Conservation (phyloP, 2,888 invertebrate species). For the Coecobrya sp. region DNA sequence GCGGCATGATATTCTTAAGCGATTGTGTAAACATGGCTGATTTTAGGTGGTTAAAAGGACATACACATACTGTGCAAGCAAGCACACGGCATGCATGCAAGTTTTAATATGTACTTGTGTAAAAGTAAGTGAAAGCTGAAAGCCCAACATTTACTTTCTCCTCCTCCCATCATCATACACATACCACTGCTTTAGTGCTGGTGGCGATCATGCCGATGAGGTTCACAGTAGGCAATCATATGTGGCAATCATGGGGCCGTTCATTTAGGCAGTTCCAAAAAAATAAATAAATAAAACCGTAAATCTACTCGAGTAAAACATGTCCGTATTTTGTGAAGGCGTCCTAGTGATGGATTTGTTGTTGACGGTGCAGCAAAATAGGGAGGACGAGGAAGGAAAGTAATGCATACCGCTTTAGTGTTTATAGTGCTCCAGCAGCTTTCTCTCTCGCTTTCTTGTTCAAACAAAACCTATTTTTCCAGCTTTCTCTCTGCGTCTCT, state of each 20-base stretch:
- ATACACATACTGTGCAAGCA: no score
- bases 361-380: no score
- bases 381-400: no score
- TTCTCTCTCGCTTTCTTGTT: constrained; percentile 23
- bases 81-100: no score
- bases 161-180: neutral
- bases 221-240: constrained; percentile 56
- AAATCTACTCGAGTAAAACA: no score
- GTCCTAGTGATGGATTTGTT: no score
- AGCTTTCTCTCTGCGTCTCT: neutral
- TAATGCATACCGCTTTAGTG: no score
- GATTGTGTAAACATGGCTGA: constrained; percentile 74
- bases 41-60: constrained; percentile 59
- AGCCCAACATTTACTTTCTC: neutral
- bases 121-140: neutral
- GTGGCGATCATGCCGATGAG: neutral
- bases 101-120: neutral
- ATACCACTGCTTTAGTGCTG: neutral
- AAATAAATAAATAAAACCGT: neutral
- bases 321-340: no score
- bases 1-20: neutral
- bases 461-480: constrained; percentile 43
- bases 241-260: neutral
- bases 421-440: no score
- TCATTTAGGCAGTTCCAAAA: neutral